Conservation (phyloP, 37 sponge, comb jelly and placozoan genomes). For the Amphimedon queenslandica region DNA sequence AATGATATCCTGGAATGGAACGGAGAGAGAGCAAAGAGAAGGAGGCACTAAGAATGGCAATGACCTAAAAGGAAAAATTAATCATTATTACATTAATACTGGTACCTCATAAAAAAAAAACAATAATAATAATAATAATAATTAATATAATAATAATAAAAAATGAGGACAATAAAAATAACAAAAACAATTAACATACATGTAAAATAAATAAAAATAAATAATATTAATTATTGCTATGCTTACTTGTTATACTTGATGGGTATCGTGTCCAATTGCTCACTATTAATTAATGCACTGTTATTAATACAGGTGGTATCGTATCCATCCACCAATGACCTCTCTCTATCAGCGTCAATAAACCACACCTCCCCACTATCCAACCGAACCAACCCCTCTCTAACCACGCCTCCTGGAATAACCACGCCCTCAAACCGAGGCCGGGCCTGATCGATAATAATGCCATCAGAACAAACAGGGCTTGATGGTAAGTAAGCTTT, state of each 20-base stretch:
- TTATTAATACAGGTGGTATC: neutral
- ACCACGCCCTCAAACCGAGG: conserved; percentile 39
- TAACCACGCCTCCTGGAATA: conserved; percentile 29
- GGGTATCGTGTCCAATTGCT: neutral
- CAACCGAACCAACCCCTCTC: conserved; percentile 22
- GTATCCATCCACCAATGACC: neutral
- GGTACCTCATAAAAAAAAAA: too few relatives aligned
- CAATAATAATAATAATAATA: too few relatives aligned
- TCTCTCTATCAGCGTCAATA: conserved; percentile 20
- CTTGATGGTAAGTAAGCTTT: conserved; percentile 41
- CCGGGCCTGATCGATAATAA: conserved; percentile 50
- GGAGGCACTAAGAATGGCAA: neutral
- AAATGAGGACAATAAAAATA: neutral
- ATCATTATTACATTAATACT: too few relatives aligned
- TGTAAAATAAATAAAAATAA: too few relatives aligned
- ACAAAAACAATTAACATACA: neutral
- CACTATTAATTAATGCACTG: neutral
- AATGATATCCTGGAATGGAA: conserved; percentile 11
- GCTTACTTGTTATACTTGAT: conserved; percentile 23
- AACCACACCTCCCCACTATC: conserved; percentile 27
- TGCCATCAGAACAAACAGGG: conserved; percentile 77
- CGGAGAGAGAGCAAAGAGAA: conserved; percentile 9
- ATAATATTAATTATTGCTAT: too few relatives aligned
- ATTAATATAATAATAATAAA: too few relatives aligned
- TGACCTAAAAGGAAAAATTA: neutral